phyloP scores from a whole-genome alignment of 2,888 invertebrate species.

The Hedya salicella region DNA sequence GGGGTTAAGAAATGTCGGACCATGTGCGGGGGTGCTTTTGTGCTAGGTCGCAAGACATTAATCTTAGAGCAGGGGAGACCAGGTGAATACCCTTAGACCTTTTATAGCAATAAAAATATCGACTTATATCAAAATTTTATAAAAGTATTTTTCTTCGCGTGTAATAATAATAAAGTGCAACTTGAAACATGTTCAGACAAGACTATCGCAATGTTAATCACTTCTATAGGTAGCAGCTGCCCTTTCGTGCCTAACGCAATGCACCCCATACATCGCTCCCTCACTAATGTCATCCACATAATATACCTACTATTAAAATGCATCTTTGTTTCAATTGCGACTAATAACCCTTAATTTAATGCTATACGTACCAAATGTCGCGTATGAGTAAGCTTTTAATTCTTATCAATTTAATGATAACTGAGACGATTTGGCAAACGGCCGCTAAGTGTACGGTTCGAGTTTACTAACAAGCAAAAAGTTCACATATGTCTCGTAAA shows the following conservation, averaged over 20 bases:
- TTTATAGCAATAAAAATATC: constrained; percentile 50
- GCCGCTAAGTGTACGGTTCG: constrained; percentile 48
- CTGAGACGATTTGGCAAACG: constrained; percentile 52
- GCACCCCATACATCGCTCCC: constrained; percentile 56
- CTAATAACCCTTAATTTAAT: constrained; percentile 34
- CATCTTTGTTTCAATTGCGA: constrained; percentile 32
- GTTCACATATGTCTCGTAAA: constrained; percentile 63
- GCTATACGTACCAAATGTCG: constrained; percentile 28
- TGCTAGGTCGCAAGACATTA: constrained; percentile 74
- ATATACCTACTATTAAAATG: constrained; percentile 47
- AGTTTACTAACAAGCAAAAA: constrained; percentile 50
- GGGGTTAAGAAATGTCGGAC: constrained; percentile 63
- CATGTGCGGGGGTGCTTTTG: constrained; percentile 79
- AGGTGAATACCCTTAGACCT: constrained; percentile 72
- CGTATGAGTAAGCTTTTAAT: constrained; percentile 46
- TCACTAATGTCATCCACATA: constrained; percentile 55
- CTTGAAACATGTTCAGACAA: constrained; percentile 38
- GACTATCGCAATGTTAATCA: constrained; percentile 62
- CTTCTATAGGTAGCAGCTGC: constrained; percentile 64
- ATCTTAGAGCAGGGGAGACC: constrained; percentile 72
- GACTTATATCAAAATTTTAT: constrained; percentile 9
- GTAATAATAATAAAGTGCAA: constrained; percentile 38
- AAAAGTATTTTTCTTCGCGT: constrained; percentile 21
- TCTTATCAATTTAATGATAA: constrained; percentile 58
- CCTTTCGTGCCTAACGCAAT: constrained; percentile 55